Base-by-base conservation (phyloP, 2,888 invertebrate genomes). In the Ariolimax columbianus region DNA sequence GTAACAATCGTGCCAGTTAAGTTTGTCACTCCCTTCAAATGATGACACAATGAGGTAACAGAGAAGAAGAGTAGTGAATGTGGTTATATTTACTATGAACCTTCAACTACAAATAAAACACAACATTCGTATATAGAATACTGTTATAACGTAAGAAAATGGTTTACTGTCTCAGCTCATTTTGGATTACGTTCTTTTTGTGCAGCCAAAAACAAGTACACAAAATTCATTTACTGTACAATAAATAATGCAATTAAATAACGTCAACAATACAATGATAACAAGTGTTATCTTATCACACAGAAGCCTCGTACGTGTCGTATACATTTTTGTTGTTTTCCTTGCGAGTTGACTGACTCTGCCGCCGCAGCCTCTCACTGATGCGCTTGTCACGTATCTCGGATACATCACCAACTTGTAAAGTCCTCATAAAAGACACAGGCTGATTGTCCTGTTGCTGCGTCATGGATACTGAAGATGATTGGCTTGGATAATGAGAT, bases 371-470 rank as follows among this genome's bases (percentile, higher is more conserved):
- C 30, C 88, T 81, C 51, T 89, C 89, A 33, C 85, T 43, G 40
- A 89, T 82, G 26, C 85, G 81, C n/a, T 85, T 85, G 63, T 85
- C 85, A 0, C 85, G 75, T n/a, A 85, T 85, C 38, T 85, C 87
- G 68, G 91, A 92, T 77, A 92, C 90, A 85, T 94, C 93, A 68
- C 93, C 93, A 90, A 94, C 91, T 91, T 94, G 94, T 75, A 94
- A 88, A 26, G 94, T 94, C 82, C 92, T 92, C 36, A 94, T 93
- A 89, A 94, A 94, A 47, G 94, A 93, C 91, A 94, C 91, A 4
- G 94, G 94, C 79, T 94, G 88, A 17, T 86, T 81, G 23, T 86
- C 78, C 23, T 87, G 87, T 7, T 79, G 51, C 36, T 83, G 77
- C 47, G 77, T 82, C 47, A 73, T 68, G 9, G 85, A 78, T n/a